phyloP scores from a whole-genome alignment of 2,888 invertebrate species.

The Drosophila nr. fundita region DNA sequence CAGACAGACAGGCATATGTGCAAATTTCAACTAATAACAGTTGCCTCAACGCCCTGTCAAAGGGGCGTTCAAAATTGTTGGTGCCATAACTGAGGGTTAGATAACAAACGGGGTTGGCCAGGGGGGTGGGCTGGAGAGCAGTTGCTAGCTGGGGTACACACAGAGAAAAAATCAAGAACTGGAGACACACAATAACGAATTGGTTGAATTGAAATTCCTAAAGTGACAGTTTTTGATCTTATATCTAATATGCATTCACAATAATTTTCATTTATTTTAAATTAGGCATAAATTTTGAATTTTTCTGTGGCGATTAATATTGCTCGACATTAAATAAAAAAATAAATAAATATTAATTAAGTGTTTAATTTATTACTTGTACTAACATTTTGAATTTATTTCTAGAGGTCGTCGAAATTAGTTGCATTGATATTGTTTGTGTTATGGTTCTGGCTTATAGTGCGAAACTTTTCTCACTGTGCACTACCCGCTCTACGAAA shows the following conservation, averaged over 20 bases:
- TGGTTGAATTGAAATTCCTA: background rate
- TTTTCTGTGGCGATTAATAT: no score
- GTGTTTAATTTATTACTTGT: no score
- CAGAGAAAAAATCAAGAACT: background rate
- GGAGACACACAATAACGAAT: background rate
- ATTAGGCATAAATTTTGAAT: no score
- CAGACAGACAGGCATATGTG: conserved; percentile 50
- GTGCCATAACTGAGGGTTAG: conserved; percentile 68
- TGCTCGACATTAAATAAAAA: no score
- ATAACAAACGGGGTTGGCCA: conserved; percentile 50
- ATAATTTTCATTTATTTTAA: no score
- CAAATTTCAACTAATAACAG: conserved; percentile 71
- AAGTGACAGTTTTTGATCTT: background rate
- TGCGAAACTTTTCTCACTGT: background rate
- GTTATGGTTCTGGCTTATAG: no score
- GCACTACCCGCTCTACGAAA: conserved; percentile 24
- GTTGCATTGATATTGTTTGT: no score
- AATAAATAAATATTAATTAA: no score
- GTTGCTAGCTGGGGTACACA: conserved; percentile 16
- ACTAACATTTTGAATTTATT: no score
- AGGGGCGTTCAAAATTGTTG: conserved; percentile 56
- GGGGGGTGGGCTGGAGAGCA: conserved; percentile 2
- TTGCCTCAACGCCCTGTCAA: conserved; percentile 62
- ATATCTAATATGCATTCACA: no score
- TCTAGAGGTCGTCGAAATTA: no score